Evolutionary conservation across 2,888 invertebrate species (phyloP).

Genomic region (Caenorhabditis wallacei): DNA sequence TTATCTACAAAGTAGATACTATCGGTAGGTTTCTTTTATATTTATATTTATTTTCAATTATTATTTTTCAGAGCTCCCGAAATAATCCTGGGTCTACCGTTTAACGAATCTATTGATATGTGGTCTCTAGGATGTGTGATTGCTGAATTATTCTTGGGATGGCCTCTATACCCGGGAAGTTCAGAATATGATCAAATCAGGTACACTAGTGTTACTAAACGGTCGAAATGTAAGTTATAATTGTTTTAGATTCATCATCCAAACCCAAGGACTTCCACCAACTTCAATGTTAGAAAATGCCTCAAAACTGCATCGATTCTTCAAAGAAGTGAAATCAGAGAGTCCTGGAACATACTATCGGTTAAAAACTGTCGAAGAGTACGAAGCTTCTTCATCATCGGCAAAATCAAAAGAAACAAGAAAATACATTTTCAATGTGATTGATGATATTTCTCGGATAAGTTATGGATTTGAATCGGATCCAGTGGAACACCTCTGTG

Average conservation of each 20-base stretch:
- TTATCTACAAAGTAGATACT: conserved; percentile 98
- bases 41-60: not conserved
- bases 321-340: conserved; percentile 84
- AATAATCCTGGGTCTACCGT: conserved; percentile 96
- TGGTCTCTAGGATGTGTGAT: conserved; percentile 99
- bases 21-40: conserved; percentile 86
- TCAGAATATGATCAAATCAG: conserved; percentile 93
- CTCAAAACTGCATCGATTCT: conserved; percentile 98
- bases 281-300: conserved; percentile 98
- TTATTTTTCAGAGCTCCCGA: conserved; percentile 88
- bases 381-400: conserved; percentile 94
- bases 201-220: conserved; percentile 46
- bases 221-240: not conserved
- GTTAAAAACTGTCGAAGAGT: conserved; percentile 96
- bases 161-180: conserved; percentile 99
- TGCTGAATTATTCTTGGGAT: conserved; percentile 98
- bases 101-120: conserved; percentile 99
- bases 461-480: conserved; percentile 85
- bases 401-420: conserved; percentile 99
- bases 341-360: conserved; percentile 73
- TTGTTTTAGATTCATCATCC: conserved; percentile 88
- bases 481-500: conserved; percentile 95
- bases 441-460: conserved; percentile 92
- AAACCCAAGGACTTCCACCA: conserved; percentile 97
- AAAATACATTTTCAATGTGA: conserved; percentile 99